Evolutionary conservation across 2,797 vertebrate genomes (phyloP), one percentile per base, ranked within the genome.

Genomic region (Caiman crocodilus): DNA sequence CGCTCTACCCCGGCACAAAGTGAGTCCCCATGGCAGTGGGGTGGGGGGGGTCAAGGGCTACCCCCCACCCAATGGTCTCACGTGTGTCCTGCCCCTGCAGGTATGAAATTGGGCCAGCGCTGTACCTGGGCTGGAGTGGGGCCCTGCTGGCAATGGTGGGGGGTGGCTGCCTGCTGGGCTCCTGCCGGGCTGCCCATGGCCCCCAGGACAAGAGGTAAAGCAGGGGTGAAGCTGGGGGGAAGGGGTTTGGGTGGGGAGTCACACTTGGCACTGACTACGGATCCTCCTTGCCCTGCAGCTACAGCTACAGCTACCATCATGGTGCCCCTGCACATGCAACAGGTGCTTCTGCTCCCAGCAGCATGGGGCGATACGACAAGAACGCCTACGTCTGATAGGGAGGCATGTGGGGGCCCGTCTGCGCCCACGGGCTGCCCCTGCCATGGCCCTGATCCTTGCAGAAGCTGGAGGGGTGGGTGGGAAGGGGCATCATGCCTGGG

Each of bases 71-170:
- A 35, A 2, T 17, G 25, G 74, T 5, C 20, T 14, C 18, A n/a
- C 71, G 42, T 81, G 59, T 21, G 55, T 17, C 71, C 9, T 1
- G 85, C 97, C 97, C 94, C 63, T 25, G 3, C 92, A 99, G 99
- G 97, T 99, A 98, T 71, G 99, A 99, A 95, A 97, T 99, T 64
- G 99, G 99, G 23, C 98, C 99, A 9, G 99, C 97, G 2, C 98
- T 99, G 71, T 99, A 99, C 96, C 98, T 99, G 58, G 99, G 99
- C 84, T 99, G 99, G 99, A 98, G 98, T 16, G 99, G 98, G 5
- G 98, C 98, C 2, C 96, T 98, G 75, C 97, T 99, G 6, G 96
- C 98, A 88, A 94, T 98, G 30, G 84, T 98, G 21, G 98, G 98
- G 0, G 97, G 98, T 3, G 42, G 88, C 4, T 94, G 96, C 56